Conservation (phyloP, 2,797 vertebrate species). For the Pteropus rufus region DNA sequence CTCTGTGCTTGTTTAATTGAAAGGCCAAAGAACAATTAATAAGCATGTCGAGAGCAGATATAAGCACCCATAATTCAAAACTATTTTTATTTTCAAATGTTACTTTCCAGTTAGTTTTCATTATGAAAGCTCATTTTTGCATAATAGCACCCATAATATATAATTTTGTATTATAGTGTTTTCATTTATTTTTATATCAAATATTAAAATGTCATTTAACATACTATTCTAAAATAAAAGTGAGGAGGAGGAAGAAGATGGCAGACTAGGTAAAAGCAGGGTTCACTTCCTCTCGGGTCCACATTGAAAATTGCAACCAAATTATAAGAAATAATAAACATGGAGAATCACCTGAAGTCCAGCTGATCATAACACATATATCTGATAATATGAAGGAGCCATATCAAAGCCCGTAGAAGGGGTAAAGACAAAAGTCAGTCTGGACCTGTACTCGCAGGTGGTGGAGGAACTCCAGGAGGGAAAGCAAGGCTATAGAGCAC, state of each 20-base stretch:
- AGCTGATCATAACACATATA: too few relatives aligned
- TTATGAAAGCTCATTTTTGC: constrained; percentile 54
- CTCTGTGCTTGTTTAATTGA: constrained; percentile 41
- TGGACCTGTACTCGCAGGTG: too few relatives aligned
- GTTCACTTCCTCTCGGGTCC: too few relatives aligned
- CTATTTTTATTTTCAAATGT: constrained; percentile 59
- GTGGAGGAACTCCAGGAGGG: too few relatives aligned
- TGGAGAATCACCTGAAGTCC: too few relatives aligned
- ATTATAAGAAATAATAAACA: too few relatives aligned
- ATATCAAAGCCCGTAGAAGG: too few relatives aligned
- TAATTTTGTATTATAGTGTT: constrained; percentile 29
- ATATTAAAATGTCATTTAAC: constrained; percentile 49
- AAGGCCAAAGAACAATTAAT: constrained; percentile 33
- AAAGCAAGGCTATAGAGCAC: too few relatives aligned
- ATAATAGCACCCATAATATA: constrained; percentile 5
- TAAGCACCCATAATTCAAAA: constrained; percentile 41
- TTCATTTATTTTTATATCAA: constrained; percentile 37
- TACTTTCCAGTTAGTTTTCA: constrained; percentile 49
- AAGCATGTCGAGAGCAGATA: not conserved
- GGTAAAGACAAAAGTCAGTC: too few relatives aligned
- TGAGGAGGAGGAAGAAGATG: not conserved
- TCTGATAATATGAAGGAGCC: too few relatives aligned
- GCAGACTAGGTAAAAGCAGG: too few relatives aligned
- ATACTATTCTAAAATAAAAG: constrained; percentile 16
- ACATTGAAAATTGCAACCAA: too few relatives aligned